These are phyloP conservation scores for Tetheella fluctuosa DNA, from an alignment of 2,888 invertebrate species.

Conservation along the genomic window DNA sequence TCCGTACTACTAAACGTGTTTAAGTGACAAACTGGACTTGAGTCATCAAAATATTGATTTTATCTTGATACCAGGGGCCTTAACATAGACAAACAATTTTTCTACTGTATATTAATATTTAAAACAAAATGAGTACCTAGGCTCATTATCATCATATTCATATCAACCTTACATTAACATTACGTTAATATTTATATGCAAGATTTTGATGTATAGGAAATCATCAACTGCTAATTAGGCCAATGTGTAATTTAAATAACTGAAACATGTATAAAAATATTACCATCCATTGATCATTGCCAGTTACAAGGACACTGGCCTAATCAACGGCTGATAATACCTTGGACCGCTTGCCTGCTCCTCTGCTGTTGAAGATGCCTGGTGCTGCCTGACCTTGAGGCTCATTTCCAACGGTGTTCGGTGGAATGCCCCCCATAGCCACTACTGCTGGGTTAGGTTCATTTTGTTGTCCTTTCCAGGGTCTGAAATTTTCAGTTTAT, in stretches of 20 bases:
- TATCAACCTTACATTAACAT: no score
- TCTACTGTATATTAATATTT: no score
- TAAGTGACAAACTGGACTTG: no score
- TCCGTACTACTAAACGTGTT: no score
- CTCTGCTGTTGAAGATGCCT: constrained; percentile 76
- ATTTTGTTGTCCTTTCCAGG: constrained; percentile 80
- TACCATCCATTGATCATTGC: constrained; percentile 31
- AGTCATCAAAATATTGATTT: no score
- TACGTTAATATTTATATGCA: no score
- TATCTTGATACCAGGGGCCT: no score
- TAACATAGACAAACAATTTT: no score
- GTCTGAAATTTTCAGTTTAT: constrained; percentile 45
- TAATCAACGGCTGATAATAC: constrained; percentile 49
- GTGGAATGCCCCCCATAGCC: constrained; percentile 71
- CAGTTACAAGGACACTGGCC: constrained; percentile 15
- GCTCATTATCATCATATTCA: no score
- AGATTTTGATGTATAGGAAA: neutral
- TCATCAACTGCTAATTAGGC: neutral
- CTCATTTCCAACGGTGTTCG: constrained; percentile 66
- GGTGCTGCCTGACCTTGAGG: constrained; percentile 69
- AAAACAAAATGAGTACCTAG: no score
- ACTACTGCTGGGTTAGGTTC: constrained; percentile 76
- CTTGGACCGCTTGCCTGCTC: constrained; percentile 75
- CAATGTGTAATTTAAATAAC: neutral
- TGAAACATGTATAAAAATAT: constrained; percentile 20